A percentile compares a stretch with the other conserved stretches of the same genome.
Conservation (phyloP, 1,140 invertebrate genomes). For the Probaryconus sp. region DNA sequence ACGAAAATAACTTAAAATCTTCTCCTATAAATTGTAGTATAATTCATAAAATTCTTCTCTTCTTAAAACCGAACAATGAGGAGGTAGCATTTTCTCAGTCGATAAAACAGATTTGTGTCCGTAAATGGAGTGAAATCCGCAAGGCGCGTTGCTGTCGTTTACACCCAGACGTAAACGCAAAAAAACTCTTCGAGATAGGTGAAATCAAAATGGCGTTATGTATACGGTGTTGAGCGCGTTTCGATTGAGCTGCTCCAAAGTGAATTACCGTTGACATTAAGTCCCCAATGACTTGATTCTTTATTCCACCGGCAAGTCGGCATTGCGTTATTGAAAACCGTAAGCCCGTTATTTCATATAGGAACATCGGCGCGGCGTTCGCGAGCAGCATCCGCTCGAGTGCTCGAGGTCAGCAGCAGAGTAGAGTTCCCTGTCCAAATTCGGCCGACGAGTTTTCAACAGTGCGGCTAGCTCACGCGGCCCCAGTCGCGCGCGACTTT, state of each 20-base stretch:
- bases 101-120: too few relatives aligned
- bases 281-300: constrained; percentile 45
- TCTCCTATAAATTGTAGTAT: too few relatives aligned
- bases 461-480: constrained; percentile 13
- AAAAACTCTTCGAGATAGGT: too few relatives aligned
- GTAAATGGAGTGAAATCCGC: too few relatives aligned
- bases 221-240: constrained; percentile 60
- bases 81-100: too few relatives aligned
- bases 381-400: constrained; percentile 45
- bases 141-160: too few relatives aligned
- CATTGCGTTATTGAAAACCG: constrained; percentile 31
- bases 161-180: constrained; percentile 9
- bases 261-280: constrained; percentile 60
- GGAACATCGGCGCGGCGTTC: constrained; percentile 32
- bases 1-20: too few relatives aligned
- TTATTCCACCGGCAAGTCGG: constrained; percentile 19
- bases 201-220: constrained; percentile 71
- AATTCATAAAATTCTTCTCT: too few relatives aligned
- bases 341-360: constrained; percentile 9
- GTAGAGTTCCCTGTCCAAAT: constrained; percentile 31
- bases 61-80: too few relatives aligned
- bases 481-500: constrained; percentile 18
- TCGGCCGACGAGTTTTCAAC: constrained; percentile 30
- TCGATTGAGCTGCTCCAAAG: constrained; percentile 32
- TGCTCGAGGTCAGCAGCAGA: too few relatives aligned